Base-by-base conservation (phyloP, 2,113 vertebrate species). In the Malurus alboscapulatus region DNA sequence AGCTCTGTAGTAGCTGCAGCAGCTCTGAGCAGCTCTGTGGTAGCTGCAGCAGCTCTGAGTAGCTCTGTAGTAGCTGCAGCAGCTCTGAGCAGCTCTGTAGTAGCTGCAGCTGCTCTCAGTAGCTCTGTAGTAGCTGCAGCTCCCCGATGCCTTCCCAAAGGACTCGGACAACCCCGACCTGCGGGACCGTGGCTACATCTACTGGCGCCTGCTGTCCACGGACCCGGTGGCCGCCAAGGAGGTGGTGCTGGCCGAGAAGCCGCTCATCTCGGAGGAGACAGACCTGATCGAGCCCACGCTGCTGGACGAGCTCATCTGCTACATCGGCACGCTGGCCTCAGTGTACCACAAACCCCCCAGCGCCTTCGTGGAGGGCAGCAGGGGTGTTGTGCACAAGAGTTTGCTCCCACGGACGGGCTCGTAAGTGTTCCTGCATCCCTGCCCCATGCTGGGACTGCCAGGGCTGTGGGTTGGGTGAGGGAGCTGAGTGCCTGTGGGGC, bases 291-390 rank as follows among this genome's bases (percentile, higher is more conserved):
- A 99, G 96, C 99, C 99, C 59, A 99, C 99, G 0, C 97, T 99
- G 86, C 98, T 99, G 96, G 99, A 99, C 1, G 99, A 99, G 96
- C 98, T 99, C 61, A 99, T 99, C 98, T 99, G 99, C 97, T 99
- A 99, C 97, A 99, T 99, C 5, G 99, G 99, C 22, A 99, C 99
- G 0, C 96, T 99, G 96, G 99, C 99, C 42, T 99, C 99, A 0
- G 99, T 99, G 88, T 99, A 99, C 95, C 99, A 99, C 97, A 99
- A 99, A 96, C 99, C 99, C 3, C 99, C 99, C 94, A 99, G 98
- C 12, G 99, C 99, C 95, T 99, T 99, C 34, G 99, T 99, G 91
- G 99, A 99, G 96, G 99, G 99, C 38, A 99, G 99, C 97, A 98
- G 99, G 2, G 99, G 99, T 1, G 98, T 99, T 4, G 98, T 98